Base-by-base conservation (phyloP, 1,140 invertebrate species). In the Arion vulgaris region DNA sequence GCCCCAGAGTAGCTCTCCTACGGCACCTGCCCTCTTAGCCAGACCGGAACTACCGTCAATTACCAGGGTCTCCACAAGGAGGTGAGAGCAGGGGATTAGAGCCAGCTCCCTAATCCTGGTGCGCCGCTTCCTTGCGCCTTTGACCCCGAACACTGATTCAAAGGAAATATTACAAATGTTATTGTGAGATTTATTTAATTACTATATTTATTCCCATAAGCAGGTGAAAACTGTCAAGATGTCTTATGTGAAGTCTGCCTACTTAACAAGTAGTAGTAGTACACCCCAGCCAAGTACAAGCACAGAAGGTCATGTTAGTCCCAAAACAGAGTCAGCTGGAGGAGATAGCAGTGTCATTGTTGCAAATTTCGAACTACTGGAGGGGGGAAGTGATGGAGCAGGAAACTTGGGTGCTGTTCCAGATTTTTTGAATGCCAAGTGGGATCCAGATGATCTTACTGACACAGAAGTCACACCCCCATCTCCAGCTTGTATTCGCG, bases 341-440 rank as follows among this genome's bases (percentile, higher is more conserved):
- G 71, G 9, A 17, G n/a, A 41, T 17, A 41, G 2, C 26, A 53
- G 15, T 34, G 62, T 28, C 2, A n/a, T n/a, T n/a, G 66, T 39
- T 5, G 39, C 5, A 9, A 80, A 13, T n/a, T n/a, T 72, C 15
- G 79, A 80, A 0, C 57, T 80, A 9, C 32, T 81, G 0, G 68
- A 73, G 32, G n/a, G 49, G 4, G 49, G 36, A 2, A 66, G 1
- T 17, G 80, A 53, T 1, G 57, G 69, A 11, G 80, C 38, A 5
- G 78, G n/a, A n/a, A 68, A 62, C 32, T 17, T 66, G 34, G 57
- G 41, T 26, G 62, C 76, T 26, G 71, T 72, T n/a, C 71, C 71
- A 28, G 80, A 73, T 36, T 81, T 53, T n/a, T 69, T 81, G 38
- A 81, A 41, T 73, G 80, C 80, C 49, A 81, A 81, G 39, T 81